Evolutionary conservation across 2,113 vertebrate genomes (phyloP).

Genomic region (Coregonus clupeaformis): DNA sequence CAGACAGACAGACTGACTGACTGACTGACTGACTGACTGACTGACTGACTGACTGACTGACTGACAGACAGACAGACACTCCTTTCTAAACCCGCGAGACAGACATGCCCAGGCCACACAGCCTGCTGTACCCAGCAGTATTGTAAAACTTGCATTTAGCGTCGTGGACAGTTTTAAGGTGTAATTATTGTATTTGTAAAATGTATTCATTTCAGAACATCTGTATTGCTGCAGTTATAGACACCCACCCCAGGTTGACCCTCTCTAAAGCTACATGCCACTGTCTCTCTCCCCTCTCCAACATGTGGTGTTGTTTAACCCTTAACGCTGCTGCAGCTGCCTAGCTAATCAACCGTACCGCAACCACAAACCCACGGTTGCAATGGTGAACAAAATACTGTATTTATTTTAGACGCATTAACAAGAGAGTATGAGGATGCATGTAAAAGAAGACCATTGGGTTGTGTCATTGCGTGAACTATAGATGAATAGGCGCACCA

Average conservation of each 20-base stretch:
- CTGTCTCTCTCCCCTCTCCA: conserved; percentile 43
- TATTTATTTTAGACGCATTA: background rate
- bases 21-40: too few species aligned
- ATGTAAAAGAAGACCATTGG: background rate
- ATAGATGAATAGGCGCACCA: background rate
- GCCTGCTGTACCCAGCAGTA: conserved; percentile 84
- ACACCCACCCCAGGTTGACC: conserved; percentile 56
- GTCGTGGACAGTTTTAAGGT: conserved; percentile 89
- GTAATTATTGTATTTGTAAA: conserved; percentile 97
- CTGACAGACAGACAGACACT: conserved; percentile 17
- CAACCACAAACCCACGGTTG: too few species aligned
- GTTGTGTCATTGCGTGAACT: background rate
- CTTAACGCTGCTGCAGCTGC: conserved; percentile 76
- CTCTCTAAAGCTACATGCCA: background rate
- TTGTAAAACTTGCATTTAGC: conserved; percentile 89
- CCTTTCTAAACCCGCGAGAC: conserved; percentile 55
- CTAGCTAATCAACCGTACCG: conserved; percentile 40
- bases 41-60: background rate
- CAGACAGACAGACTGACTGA: conserved; percentile 10
- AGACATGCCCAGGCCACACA: conserved; percentile 64
- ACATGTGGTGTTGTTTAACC: conserved; percentile 38
- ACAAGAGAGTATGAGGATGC: background rate
- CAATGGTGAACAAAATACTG: background rate
- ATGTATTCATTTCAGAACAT: conserved; percentile 75
- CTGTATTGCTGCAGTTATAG: conserved; percentile 65